A percentile compares a stretch with the other conserved stretches of the same genome.
phyloP scores from a whole-genome alignment of 2,888 invertebrate genomes.

The Sarcophaga caerulescens region DNA sequence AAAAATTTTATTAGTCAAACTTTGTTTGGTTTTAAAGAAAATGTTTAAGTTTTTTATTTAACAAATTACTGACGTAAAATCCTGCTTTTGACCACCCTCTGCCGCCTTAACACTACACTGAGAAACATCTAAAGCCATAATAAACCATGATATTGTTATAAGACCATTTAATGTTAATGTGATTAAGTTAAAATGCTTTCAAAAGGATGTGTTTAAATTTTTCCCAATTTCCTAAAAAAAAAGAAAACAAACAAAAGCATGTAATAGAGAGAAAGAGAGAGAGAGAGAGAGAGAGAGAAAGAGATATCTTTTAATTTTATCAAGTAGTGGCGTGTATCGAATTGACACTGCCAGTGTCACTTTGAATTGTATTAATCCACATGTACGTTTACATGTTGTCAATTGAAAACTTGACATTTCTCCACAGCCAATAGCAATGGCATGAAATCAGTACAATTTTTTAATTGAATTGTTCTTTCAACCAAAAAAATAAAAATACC shows the following conservation, averaged over 20 bases:
- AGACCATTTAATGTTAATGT: too few relatives aligned
- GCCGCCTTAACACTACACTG: too few relatives aligned
- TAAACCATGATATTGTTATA: too few relatives aligned
- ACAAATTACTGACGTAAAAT: constrained; percentile 23
- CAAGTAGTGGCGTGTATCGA: constrained; percentile 1
- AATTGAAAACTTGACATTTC: constrained; percentile 33
- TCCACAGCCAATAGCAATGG: neutral
- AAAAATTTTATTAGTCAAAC: neutral
- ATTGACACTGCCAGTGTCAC: neutral
- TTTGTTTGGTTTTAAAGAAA: neutral
- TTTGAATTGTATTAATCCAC: constrained; percentile 15
- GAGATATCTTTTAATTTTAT: neutral
- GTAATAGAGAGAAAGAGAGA: too few relatives aligned
- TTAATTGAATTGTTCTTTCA: constrained; percentile 40
- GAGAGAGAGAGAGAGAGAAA: too few relatives aligned
- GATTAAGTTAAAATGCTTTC: too few relatives aligned
- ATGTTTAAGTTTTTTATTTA: constrained; percentile 24
- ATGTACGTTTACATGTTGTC: neutral
- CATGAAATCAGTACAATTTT: neutral
- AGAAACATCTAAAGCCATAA: too few relatives aligned
- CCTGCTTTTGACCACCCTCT: too few relatives aligned
- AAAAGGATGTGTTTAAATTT: too few relatives aligned
- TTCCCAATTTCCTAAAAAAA: too few relatives aligned
- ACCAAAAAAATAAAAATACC: neutral
- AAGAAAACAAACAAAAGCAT: too few relatives aligned